These are phyloP conservation scores for Equus quagga DNA, from an alignment of 2,113 vertebrate species.

Conservation along the genomic window DNA sequence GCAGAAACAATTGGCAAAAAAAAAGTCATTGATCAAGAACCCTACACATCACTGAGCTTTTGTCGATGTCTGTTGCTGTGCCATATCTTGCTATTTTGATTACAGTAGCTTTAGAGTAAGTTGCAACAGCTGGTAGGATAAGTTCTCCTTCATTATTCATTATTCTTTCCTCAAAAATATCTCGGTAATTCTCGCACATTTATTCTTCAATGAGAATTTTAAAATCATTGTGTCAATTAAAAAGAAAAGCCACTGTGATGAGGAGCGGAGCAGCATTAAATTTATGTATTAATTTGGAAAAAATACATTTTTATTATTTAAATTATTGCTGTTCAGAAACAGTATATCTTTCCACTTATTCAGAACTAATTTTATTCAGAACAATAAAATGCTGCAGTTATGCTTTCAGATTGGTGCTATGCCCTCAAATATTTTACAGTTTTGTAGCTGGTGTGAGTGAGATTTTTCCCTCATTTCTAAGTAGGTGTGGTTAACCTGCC, in stretches of 20 bases:
- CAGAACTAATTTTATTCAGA: constrained; percentile 57
- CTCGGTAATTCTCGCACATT: constrained; percentile 40
- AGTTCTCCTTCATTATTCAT: constrained; percentile 9
- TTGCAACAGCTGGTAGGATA: not conserved
- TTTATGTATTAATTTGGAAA: constrained; percentile 74
- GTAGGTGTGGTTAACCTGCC: not conserved
- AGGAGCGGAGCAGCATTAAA: constrained; percentile 8
- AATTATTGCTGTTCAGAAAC: constrained; percentile 70
- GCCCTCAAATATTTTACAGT: constrained; percentile 51
- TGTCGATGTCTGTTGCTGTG: not conserved
- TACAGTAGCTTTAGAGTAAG: not conserved
- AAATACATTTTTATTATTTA: constrained; percentile 71
- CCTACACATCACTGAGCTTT: not conserved
- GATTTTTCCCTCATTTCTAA: not conserved
- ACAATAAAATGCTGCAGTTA: constrained; percentile 67
- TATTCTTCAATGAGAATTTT: constrained; percentile 42
- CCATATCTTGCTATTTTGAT: not conserved
- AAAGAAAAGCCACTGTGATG: constrained; percentile 53
- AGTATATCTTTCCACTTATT: constrained; percentile 57
- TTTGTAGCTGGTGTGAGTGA: not conserved
- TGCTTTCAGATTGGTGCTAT: not conserved
- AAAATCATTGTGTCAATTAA: constrained; percentile 67
- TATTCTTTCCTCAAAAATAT: constrained; percentile 44
- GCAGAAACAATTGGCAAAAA: not conserved
- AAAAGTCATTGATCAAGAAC: not conserved